Conservation (phyloP, 2,888 invertebrate species). For the Hydriomena furcata region DNA sequence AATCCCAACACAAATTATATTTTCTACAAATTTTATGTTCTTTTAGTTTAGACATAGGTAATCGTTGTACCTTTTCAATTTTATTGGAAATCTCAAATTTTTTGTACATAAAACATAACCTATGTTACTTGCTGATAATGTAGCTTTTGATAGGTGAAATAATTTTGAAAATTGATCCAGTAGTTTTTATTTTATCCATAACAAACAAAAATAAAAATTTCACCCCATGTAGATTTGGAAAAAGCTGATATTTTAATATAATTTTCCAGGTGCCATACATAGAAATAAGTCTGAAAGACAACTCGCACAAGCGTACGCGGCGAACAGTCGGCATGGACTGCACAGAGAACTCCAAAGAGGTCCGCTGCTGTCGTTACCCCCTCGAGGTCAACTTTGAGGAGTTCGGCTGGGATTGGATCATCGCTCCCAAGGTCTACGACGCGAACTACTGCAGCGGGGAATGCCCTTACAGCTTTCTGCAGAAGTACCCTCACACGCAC, state of each 20-base stretch:
- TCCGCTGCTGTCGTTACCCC: conserved; percentile 96
- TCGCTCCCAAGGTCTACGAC: conserved; percentile 96
- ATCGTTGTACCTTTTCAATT: no score
- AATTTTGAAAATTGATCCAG: no score
- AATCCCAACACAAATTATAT: no score
- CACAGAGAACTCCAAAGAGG: conserved; percentile 90
- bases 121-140: no score
- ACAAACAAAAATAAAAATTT: no score
- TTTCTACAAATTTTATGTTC: no score
- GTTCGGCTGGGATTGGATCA: conserved; percentile 99
- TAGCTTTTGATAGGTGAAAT: no score
- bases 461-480: conserved; percentile 94
- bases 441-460: conserved; percentile 98
- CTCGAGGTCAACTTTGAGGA: conserved; percentile 96
- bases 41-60: no score
- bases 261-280: conserved; percentile 76
- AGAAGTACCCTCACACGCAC: conserved; percentile 94
- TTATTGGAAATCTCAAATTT: no score
- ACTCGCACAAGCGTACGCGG: conserved; percentile 86
- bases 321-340: conserved; percentile 93
- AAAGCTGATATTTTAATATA: neutral
- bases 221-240: no score
- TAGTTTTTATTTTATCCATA: no score
- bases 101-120: no score
- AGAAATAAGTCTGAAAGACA: conserved; percentile 78